Percentiles rank a stretch among this genome's conserved stretches.
phyloP scores from a whole-genome alignment of 1,140 invertebrate species.

The Pseudomyrmex flavicornis region DNA sequence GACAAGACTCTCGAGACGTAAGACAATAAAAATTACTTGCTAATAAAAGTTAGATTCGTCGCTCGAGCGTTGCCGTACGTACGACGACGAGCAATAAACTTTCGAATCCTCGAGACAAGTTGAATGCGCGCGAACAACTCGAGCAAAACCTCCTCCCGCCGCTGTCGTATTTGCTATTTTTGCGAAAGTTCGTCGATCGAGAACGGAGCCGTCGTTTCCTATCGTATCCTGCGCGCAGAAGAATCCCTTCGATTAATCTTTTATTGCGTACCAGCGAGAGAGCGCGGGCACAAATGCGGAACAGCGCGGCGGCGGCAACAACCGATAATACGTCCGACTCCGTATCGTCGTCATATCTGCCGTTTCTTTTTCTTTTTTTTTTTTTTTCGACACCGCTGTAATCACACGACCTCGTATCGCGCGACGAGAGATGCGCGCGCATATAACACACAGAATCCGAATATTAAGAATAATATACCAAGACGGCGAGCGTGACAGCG shows the following conservation, averaged over 20 bases:
- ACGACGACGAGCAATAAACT: constrained; percentile 46
- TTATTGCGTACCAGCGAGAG: constrained; percentile 53
- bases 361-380: constrained; percentile 4
- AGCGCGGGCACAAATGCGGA: constrained; percentile 17
- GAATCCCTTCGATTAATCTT: constrained; percentile 63
- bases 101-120: constrained; percentile 41
- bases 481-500: background rate
- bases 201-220: constrained; percentile 55
- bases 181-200: constrained; percentile 48
- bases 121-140: constrained; percentile 39
- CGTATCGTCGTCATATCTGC: constrained; percentile 33
- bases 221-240: constrained; percentile 1
- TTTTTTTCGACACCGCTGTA: constrained; percentile 43
- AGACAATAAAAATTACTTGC: constrained; percentile 34
- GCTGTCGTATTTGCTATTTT: constrained; percentile 52
- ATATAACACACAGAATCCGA: background rate
- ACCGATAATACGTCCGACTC: constrained; percentile 56
- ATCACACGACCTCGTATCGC: constrained; percentile 9
- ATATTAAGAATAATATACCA: constrained; percentile 39
- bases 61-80: background rate
- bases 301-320: constrained; percentile 26
- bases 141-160: constrained; percentile 14
- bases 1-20: background rate
- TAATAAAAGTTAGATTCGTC: constrained; percentile 33
- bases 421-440: background rate